Evolutionary conservation across 2,113 vertebrate genomes (phyloP).

Genomic region (Nesospiza acunhae): DNA sequence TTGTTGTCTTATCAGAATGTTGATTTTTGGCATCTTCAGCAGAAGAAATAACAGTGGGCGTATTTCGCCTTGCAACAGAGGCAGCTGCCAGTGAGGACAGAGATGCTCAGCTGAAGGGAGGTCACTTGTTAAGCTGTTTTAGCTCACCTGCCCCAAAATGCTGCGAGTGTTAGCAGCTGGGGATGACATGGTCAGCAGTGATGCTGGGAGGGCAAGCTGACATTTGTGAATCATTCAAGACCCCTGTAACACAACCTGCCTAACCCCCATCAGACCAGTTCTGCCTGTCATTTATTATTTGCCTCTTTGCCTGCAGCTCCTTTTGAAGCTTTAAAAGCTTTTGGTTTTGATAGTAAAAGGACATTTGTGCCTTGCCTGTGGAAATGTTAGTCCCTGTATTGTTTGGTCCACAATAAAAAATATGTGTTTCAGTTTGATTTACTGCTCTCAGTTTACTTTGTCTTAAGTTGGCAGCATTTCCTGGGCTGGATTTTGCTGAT

Average conservation of each 20-base stretch:
- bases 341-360: constrained; percentile 44
- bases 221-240: background rate
- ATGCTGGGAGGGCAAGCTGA: background rate
- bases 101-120: background rate
- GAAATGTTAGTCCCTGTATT: constrained; percentile 31
- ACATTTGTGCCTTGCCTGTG: constrained; percentile 40
- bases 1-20: background rate
- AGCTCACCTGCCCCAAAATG: background rate
- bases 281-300: constrained; percentile 20
- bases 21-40: background rate
- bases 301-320: constrained; percentile 11
- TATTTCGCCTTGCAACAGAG: background rate
- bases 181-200: background rate
- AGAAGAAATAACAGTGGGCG: background rate
- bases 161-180: background rate
- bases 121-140: background rate
- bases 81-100: fast-evolving
- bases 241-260: background rate
- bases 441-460: constrained; percentile 54
- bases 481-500: constrained; percentile 54
- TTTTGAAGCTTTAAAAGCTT: constrained; percentile 59
- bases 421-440: constrained; percentile 53
- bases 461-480: constrained; percentile 47
- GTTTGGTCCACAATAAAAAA: constrained; percentile 52
- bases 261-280: background rate